Conservation (phyloP, 2,797 vertebrate genomes). For the Danio kyathit region DNA sequence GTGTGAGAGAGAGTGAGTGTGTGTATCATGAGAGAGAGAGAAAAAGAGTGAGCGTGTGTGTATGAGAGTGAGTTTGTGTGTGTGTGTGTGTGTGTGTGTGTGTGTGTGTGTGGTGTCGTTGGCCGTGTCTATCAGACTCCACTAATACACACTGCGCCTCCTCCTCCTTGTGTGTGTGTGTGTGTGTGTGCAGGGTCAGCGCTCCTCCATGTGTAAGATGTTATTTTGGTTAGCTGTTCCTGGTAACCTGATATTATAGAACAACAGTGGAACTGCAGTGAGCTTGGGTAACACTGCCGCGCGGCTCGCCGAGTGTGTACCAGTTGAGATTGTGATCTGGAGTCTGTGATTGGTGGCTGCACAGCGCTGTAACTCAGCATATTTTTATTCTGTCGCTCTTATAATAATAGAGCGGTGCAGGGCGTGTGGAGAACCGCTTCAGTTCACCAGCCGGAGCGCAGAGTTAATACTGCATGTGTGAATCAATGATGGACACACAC, state of each 20-base stretch:
- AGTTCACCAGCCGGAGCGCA: conserved; percentile 2
- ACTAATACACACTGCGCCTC: conserved; percentile 65
- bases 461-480: conserved; percentile 22
- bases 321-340: conserved; percentile 74
- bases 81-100: too few relatives aligned
- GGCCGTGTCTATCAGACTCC: conserved; percentile 47
- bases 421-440: conserved; percentile 41
- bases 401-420: conserved; percentile 70
- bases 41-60: too few relatives aligned
- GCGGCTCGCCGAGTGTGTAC: conserved; percentile 73
- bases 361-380: conserved; percentile 65
- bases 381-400: conserved; percentile 72
- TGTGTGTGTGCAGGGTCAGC: conserved; percentile 72
- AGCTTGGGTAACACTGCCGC: conserved; percentile 66
- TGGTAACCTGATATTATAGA: conserved; percentile 76
- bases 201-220: conserved; percentile 78
- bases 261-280: conserved; percentile 70
- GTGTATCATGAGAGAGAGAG: too few relatives aligned
- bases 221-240: conserved; percentile 79
- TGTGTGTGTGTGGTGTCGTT: background rate
- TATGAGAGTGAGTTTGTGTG: too few relatives aligned
- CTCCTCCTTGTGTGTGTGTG: conserved; percentile 57
- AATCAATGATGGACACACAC: background rate
- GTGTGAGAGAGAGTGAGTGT: too few relatives aligned
- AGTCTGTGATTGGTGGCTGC: conserved; percentile 62